These are phyloP conservation scores for Ophonus ardosiacus DNA, from an alignment of 2,888 invertebrate species.

Conservation along the genomic window DNA sequence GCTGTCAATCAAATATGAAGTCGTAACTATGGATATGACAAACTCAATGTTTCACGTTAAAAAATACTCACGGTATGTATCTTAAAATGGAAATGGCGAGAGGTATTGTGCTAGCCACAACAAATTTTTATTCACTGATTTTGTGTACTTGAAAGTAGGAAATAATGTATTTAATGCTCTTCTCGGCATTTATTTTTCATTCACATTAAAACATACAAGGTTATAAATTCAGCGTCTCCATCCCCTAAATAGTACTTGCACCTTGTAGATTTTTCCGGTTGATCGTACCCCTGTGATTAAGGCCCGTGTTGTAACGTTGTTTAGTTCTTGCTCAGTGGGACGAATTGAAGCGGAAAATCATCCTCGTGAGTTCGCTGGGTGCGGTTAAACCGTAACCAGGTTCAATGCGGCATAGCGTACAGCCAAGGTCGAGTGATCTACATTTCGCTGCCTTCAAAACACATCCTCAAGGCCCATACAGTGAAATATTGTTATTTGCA, in stretches of 20 bases:
- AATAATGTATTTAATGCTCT: background rate
- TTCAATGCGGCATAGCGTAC: conserved; percentile 9
- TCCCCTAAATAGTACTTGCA: background rate
- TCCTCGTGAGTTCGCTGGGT: conserved; percentile 21
- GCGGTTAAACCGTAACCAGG: conserved; percentile 18
- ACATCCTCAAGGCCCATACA: conserved; percentile 22
- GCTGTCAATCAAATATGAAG: too few relatives aligned
- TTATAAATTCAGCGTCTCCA: background rate
- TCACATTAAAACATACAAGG: background rate
- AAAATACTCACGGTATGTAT: too few relatives aligned
- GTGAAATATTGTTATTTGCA: conserved; percentile 4
- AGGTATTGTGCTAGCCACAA: too few relatives aligned
- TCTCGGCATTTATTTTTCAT: background rate
- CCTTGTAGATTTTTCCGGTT: conserved; percentile 27
- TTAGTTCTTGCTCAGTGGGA: conserved; percentile 49
- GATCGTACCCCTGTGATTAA: conserved; percentile 17
- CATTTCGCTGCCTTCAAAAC: conserved; percentile 2
- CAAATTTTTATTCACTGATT: too few relatives aligned
- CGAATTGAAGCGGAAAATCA: conserved; percentile 54
- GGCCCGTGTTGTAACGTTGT: conserved; percentile 16
- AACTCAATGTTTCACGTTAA: too few relatives aligned
- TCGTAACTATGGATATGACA: too few relatives aligned
- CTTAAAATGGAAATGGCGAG: too few relatives aligned
- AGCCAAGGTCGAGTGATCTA: background rate
- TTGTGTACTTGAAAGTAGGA: too few relatives aligned